These are phyloP conservation scores for Microtus oregoni DNA, from an alignment of 2,113 vertebrate species.

Conservation along the genomic window DNA sequence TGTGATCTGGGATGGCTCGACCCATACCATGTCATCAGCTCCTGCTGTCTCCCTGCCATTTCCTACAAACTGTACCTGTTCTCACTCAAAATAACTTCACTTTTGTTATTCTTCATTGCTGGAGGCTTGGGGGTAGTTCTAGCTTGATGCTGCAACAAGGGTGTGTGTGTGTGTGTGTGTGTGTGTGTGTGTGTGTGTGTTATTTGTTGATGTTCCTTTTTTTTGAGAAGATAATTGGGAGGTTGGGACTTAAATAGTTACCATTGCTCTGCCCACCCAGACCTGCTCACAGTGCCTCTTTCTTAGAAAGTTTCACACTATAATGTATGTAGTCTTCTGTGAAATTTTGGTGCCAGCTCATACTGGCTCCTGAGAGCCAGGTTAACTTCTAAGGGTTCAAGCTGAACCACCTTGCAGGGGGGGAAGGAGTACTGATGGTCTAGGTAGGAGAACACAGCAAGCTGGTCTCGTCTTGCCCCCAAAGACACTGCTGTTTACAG, in stretches of 20 bases:
- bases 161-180: neutral
- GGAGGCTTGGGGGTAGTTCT: neutral
- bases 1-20: neutral
- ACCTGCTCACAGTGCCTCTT: neutral
- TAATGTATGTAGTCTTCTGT: neutral
- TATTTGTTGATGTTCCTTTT: neutral
- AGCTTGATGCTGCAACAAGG: neutral
- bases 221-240: neutral
- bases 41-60: neutral
- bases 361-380: neutral
- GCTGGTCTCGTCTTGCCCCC: neutral
- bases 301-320: neutral
- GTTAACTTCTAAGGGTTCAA: neutral
- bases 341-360: neutral
- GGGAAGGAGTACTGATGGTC: neutral
- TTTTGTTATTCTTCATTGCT: neutral
- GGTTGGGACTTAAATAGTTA: neutral
- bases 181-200: neutral
- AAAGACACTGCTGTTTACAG: neutral
- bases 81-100: neutral
- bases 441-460: neutral
- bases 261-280: neutral
- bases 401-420: neutral
- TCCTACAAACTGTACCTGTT: neutral
- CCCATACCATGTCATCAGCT: neutral